A percentile compares a stretch with the other conserved stretches of the same genome.
These are phyloP conservation scores for Synergus japonicus DNA, from an alignment of 2,888 invertebrate genomes.

Conservation along the genomic window DNA sequence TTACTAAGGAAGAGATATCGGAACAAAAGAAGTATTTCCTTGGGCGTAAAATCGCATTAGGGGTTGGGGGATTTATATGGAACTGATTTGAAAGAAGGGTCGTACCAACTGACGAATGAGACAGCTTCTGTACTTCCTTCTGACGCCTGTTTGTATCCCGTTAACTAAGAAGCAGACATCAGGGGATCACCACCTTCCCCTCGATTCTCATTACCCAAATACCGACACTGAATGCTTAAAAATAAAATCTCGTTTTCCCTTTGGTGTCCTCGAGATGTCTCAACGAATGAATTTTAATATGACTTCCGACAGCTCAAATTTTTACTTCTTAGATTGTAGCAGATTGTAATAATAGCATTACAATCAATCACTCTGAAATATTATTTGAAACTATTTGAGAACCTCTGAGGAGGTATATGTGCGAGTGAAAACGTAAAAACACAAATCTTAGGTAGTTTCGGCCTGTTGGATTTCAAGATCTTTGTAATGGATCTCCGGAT, in stretches of 20 bases:
- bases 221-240: slow-evolving; percentile 57
- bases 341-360: background rate
- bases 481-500: slow-evolving; percentile 76
- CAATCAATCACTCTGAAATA: background rate
- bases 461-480: slow-evolving; percentile 71
- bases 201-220: slow-evolving; percentile 51
- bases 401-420: slow-evolving; percentile 33
- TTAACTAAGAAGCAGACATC: slow-evolving; percentile 54
- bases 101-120: slow-evolving; percentile 44
- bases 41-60: slow-evolving; percentile 61
- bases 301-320: slow-evolving; percentile 55
- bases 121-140: slow-evolving; percentile 21
- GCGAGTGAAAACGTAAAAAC: slow-evolving; percentile 63
- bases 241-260: slow-evolving; percentile 62
- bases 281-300: slow-evolving; percentile 62
- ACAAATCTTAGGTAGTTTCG: slow-evolving; percentile 73
- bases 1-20: slow-evolving; percentile 35
- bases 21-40: slow-evolving; percentile 57
- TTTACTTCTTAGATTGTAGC: slow-evolving; percentile 44
- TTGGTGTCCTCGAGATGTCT: slow-evolving; percentile 58
- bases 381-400: background rate
- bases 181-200: slow-evolving; percentile 44
- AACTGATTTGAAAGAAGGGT: slow-evolving; percentile 45
- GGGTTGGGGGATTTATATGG: slow-evolving; percentile 44
- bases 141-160: slow-evolving; percentile 53